Evolutionary conservation across 2,113 vertebrate genomes (phyloP).

Genomic region (Pteruthius melanotis): DNA sequence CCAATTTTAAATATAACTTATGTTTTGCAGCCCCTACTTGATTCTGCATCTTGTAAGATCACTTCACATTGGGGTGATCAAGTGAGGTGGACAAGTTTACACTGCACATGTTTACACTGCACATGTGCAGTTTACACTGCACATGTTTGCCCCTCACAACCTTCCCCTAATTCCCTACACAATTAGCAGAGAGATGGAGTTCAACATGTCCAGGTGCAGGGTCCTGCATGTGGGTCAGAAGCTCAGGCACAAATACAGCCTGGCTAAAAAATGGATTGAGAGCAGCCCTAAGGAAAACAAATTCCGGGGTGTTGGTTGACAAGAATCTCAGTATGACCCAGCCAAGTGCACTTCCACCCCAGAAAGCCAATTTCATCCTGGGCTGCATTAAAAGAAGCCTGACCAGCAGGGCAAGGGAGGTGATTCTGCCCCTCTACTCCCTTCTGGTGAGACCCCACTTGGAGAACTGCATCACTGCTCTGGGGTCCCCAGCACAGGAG

Average conservation of each 20-base stretch:
- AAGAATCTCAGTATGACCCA: not conserved
- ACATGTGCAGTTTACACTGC: too few species aligned
- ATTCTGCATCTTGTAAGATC: not conserved
- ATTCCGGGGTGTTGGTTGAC: not conserved
- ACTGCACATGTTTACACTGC: not conserved
- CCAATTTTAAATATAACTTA: not conserved
- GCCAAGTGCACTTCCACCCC: not conserved
- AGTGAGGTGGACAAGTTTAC: not conserved
- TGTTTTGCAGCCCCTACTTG: not conserved
- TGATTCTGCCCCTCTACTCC: not conserved
- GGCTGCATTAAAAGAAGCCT: not conserved
- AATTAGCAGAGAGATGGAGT: not conserved
- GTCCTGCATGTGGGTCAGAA: fast-evolving
- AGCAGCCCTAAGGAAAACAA: not conserved
- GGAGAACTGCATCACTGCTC: not conserved
- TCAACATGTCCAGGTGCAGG: not conserved
- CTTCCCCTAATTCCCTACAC: not conserved
- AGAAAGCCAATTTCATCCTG: not conserved
- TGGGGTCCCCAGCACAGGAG: not conserved
- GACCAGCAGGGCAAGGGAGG: not conserved
- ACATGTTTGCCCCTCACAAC: not conserved
- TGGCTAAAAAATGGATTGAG: not conserved
- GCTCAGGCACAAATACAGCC: not conserved
- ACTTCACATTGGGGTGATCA: not conserved
- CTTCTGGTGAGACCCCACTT: not conserved